A percentile compares a stretch with the other conserved stretches of the same genome.
These are phyloP conservation scores for Arctocebus calabarensis DNA, from an alignment of 2,797 vertebrate genomes.

Conservation along the genomic window DNA sequence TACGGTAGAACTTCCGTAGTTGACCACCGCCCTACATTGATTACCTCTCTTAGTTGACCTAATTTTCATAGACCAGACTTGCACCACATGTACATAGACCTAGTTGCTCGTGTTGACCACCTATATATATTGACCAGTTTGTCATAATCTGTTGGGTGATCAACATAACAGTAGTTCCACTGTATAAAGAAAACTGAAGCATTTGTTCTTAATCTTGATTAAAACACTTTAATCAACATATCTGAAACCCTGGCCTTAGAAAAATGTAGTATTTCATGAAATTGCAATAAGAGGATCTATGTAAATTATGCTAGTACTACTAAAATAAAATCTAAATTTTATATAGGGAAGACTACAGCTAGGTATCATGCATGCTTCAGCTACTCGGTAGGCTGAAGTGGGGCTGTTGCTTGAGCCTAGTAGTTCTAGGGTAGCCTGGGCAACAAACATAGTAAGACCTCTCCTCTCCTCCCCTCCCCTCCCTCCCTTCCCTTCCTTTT, in stretches of 20 bases:
- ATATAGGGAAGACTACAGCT: not conserved
- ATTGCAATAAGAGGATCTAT: constrained; percentile 37
- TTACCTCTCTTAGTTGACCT: too few relatives aligned
- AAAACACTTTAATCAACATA: constrained; percentile 51
- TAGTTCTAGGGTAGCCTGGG: not conserved
- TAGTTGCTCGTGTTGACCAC: too few relatives aligned
- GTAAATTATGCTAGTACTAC: not conserved
- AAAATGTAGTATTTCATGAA: constrained; percentile 69
- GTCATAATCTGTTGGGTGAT: too few relatives aligned
- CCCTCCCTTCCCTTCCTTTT: too few relatives aligned
- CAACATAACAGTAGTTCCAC: too few relatives aligned
- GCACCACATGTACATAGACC: too few relatives aligned
- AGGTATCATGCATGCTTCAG: rapidly evolving
- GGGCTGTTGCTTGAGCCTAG: not conserved
- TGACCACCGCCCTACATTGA: too few relatives aligned
- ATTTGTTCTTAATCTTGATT: constrained; percentile 54
- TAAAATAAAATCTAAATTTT: constrained; percentile 68
- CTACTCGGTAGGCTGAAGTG: not conserved
- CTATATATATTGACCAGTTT: too few relatives aligned
- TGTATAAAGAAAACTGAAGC: constrained; percentile 41
- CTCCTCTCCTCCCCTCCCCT: not conserved
- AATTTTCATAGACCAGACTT: too few relatives aligned
- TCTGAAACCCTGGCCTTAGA: constrained; percentile 53
- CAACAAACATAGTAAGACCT: not conserved
- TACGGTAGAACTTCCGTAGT: too few relatives aligned